phyloP scores from a whole-genome alignment of 2,113 vertebrate genomes.

The Dicentrarchus labrax region DNA sequence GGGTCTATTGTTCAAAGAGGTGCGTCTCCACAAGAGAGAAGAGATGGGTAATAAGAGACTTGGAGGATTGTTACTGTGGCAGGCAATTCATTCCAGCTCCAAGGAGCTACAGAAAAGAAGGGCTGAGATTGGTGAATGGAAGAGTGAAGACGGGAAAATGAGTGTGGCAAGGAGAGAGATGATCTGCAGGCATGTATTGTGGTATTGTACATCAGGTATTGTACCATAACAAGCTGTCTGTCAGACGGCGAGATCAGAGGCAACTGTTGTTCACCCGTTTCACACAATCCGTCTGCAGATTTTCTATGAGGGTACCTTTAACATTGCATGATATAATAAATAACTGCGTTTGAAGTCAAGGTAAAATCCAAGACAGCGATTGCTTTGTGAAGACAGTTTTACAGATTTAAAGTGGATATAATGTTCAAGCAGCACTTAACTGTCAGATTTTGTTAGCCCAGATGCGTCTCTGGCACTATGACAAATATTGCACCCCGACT shows the following conservation, averaged over 20 bases:
- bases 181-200: constrained; percentile 68
- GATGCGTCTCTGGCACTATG: neutral
- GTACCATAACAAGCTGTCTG: constrained; percentile 72
- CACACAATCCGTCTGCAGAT: constrained; percentile 47
- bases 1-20: constrained; percentile 77
- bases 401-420: constrained; percentile 25
- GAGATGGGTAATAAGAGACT: constrained; percentile 80
- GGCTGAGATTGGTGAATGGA: constrained; percentile 66
- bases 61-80: constrained; percentile 79
- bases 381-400: constrained; percentile 21
- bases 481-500: neutral
- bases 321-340: constrained; percentile 40
- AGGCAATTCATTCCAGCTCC: constrained; percentile 78
- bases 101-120: constrained; percentile 65
- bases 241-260: constrained; percentile 68
- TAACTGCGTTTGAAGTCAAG: constrained; percentile 41
- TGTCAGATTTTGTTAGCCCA: constrained; percentile 9
- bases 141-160: constrained; percentile 65
- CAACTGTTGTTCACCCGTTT: constrained; percentile 53
- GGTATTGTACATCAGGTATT: constrained; percentile 66
- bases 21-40: constrained; percentile 68
- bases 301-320: constrained; percentile 35
- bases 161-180: constrained; percentile 57
- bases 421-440: constrained; percentile 8
- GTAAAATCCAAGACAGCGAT: constrained; percentile 22